phyloP scores from a whole-genome alignment of 2,797 vertebrate genomes.

The Cetoscarus ocellatus region DNA sequence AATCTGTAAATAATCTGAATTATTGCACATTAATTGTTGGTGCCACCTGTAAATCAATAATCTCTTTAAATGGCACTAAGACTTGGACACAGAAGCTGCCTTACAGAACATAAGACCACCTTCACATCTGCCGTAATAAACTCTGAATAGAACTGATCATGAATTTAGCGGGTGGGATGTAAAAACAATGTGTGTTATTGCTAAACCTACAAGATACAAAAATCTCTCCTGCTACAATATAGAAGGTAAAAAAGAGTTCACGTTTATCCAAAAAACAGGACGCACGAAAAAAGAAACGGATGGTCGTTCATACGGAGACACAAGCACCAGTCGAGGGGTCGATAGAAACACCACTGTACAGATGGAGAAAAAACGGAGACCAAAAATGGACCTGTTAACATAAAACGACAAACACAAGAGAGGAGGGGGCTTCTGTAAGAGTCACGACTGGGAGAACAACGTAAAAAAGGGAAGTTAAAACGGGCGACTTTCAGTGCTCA shows the following conservation, averaged over 20 bases:
- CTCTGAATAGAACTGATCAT: constrained; percentile 2
- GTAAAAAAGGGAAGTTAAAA: constrained; percentile 66
- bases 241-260: constrained; percentile 83
- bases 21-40: constrained; percentile 66
- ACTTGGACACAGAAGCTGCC: constrained; percentile 68
- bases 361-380: constrained; percentile 57
- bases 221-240: constrained; percentile 85
- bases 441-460: constrained; percentile 63
- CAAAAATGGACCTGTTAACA: constrained; percentile 52
- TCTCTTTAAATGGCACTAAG: constrained; percentile 65
- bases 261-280: constrained; percentile 73
- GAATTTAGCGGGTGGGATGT: constrained; percentile 34
- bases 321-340: constrained; percentile 80
- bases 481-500: constrained; percentile 42
- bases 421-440: constrained; percentile 54
- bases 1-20: constrained; percentile 21
- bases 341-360: constrained; percentile 80
- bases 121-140: constrained; percentile 46
- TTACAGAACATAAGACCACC: constrained; percentile 63
- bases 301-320: constrained; percentile 75
- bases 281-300: constrained; percentile 35
- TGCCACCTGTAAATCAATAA: constrained; percentile 45
- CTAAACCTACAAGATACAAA: constrained; percentile 85
- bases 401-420: constrained; percentile 65
- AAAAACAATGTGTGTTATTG: constrained; percentile 82